Evolutionary conservation across 2,888 invertebrate genomes (phyloP).

Genomic region (Ochropleura plecta): DNA sequence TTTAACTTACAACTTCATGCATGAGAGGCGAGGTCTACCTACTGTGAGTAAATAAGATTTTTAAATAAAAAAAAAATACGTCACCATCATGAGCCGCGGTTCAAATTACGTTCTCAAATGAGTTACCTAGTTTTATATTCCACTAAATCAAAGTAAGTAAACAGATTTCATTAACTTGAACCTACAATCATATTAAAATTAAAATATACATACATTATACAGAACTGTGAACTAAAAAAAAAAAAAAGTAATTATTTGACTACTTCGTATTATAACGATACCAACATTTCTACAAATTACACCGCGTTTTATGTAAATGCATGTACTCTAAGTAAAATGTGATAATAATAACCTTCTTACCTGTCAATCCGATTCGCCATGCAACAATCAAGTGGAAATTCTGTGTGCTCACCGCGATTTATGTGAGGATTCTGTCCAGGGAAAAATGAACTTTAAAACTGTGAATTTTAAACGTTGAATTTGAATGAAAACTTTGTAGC

Average conservation of each 20-base stretch:
- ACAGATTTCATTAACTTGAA: constrained; percentile 11
- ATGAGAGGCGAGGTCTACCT: too few relatives aligned
- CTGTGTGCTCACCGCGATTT: constrained; percentile 74
- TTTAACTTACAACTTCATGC: too few relatives aligned
- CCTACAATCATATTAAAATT: constrained; percentile 10
- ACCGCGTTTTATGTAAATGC: constrained; percentile 81
- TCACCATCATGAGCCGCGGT: too few relatives aligned
- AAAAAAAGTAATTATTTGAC: constrained; percentile 58
- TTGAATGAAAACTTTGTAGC: constrained; percentile 63
- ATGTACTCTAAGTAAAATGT: constrained; percentile 85
- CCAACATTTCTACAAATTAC: constrained; percentile 78
- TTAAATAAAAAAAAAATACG: not conserved
- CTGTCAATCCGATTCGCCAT: constrained; percentile 89
- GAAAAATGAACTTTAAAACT: constrained; percentile 71
- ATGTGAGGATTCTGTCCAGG: constrained; percentile 63
- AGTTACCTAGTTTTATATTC: not conserved
- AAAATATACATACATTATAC: constrained; percentile 14
- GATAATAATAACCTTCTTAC: constrained; percentile 89
- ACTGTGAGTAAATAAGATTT: not conserved
- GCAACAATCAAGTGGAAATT: constrained; percentile 84
- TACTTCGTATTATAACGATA: constrained; percentile 60
- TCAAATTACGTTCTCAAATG: not conserved
- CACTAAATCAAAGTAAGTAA: not conserved
- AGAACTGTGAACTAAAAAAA: constrained; percentile 44
- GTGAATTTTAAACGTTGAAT: constrained; percentile 72